Evolutionary conservation across 2,113 vertebrate genomes (phyloP).

Genomic region (Macheiramphus alcinus): DNA sequence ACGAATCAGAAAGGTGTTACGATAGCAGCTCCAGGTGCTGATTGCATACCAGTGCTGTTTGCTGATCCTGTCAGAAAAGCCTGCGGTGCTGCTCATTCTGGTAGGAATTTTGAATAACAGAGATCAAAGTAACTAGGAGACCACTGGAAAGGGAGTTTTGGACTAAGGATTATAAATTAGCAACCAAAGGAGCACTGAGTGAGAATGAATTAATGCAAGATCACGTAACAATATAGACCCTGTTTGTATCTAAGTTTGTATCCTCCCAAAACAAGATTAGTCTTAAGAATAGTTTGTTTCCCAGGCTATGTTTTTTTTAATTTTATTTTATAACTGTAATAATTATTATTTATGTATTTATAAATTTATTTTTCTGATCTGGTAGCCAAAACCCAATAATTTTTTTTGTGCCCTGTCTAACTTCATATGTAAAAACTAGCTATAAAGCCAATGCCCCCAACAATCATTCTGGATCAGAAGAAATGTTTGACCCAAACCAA

Average conservation of each 20-base stretch:
- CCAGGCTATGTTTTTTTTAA: not conserved
- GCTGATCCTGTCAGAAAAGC: conserved; percentile 85
- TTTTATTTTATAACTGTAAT: not conserved
- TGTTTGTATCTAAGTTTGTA: not conserved
- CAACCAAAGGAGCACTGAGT: not conserved
- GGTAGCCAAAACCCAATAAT: not conserved
- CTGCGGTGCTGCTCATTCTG: conserved; percentile 90
- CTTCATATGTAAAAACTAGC: not conserved
- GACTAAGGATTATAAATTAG: not conserved
- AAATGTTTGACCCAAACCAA: not conserved
- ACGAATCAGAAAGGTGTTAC: conserved; percentile 81
- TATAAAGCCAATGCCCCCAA: not conserved
- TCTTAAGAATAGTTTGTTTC: not conserved
- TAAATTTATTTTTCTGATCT: not conserved
- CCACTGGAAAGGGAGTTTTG: not conserved
- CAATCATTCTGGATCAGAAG: not conserved
- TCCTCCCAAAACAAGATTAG: not conserved
- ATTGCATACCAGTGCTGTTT: conserved; percentile 91
- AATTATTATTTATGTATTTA: not conserved
- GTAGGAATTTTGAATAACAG: conserved; percentile 59
- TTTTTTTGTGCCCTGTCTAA: not conserved
- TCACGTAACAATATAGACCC: not conserved
- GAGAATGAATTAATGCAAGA: not conserved
- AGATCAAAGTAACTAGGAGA: not conserved
- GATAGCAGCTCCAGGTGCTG: conserved; percentile 87